Conservation (phyloP, 2,888 invertebrate species). For the Belgica antarctica region DNA sequence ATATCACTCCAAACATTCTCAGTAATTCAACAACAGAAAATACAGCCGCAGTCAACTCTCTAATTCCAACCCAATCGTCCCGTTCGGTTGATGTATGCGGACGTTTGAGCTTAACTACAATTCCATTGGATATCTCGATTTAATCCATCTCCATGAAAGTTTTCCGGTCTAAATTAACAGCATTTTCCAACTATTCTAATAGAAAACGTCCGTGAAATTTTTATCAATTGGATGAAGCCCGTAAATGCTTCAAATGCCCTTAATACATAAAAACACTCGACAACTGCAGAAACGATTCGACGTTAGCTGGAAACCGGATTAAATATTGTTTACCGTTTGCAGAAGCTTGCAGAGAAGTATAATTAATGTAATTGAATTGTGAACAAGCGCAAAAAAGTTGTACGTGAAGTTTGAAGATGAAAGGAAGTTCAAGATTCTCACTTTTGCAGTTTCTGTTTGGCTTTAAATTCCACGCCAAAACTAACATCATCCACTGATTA, state of each 20-base stretch:
- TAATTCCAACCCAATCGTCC: too few species aligned
- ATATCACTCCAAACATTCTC: too few species aligned
- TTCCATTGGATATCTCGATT: too few species aligned
- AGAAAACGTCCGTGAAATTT: not conserved
- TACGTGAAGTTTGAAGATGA: too few species aligned
- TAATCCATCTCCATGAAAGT: too few species aligned
- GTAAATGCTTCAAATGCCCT: slow-evolving; percentile 9
- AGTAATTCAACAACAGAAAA: too few species aligned
- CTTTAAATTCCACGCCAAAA: not conserved
- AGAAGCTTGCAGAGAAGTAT: slow-evolving; percentile 35
- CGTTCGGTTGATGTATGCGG: too few species aligned
- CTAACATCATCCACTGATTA: slow-evolving; percentile 11
- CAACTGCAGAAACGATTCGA: not conserved
- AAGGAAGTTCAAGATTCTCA: not conserved
- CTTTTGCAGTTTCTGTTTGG: not conserved
- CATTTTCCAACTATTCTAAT: not conserved
- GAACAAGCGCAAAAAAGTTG: not conserved
- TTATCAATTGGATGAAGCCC: too few species aligned
- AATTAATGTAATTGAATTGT: slow-evolving; percentile 44
- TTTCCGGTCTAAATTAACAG: too few species aligned
- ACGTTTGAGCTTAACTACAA: too few species aligned
- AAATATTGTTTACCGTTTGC: slow-evolving; percentile 17
- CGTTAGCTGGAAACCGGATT: slow-evolving; percentile 26
- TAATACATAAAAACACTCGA: not conserved
- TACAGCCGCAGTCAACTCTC: too few species aligned